These are phyloP conservation scores for Aphelocoma coerulescens DNA, from an alignment of 2,113 vertebrate species.

Conservation along the genomic window DNA sequence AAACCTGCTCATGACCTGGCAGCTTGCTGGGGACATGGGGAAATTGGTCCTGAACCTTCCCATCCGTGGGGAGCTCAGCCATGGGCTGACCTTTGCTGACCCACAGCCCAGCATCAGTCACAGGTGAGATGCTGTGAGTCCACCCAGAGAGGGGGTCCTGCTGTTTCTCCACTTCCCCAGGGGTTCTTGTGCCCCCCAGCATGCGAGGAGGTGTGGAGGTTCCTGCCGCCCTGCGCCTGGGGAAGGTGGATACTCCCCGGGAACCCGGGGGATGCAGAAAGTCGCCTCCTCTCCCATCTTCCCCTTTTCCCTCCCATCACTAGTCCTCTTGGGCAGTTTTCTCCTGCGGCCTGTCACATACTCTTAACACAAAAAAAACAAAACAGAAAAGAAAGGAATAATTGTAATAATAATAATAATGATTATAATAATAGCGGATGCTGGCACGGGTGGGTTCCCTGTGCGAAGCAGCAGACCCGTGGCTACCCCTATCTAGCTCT, in stretches of 20 bases:
- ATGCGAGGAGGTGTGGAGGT: background rate
- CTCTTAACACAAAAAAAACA: background rate
- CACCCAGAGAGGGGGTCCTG: rapidly evolving
- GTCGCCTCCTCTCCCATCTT: background rate
- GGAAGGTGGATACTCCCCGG: background rate
- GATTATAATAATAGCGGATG: slow-evolving; percentile 43
- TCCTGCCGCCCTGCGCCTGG: rapidly evolving
- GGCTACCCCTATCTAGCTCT: background rate
- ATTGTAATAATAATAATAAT: slow-evolving; percentile 51
- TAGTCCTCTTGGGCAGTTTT: background rate
- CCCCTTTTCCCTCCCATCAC: background rate
- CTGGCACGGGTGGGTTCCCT: slow-evolving; percentile 25
- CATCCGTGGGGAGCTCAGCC: rapidly evolving
- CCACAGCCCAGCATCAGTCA: background rate
- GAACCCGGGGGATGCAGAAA: background rate
- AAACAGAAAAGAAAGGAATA: slow-evolving; percentile 4
- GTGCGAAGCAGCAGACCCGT: slow-evolving; percentile 2
- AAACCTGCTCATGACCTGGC: background rate
- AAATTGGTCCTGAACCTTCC: background rate
- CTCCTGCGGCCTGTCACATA: background rate
- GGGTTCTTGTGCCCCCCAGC: background rate
- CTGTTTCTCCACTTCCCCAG: background rate
- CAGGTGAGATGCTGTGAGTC: background rate
- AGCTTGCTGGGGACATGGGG: background rate
- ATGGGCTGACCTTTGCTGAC: background rate